phyloP scores from a whole-genome alignment of 2,888 invertebrate species.

The Heteromyza rotundicornis region DNA sequence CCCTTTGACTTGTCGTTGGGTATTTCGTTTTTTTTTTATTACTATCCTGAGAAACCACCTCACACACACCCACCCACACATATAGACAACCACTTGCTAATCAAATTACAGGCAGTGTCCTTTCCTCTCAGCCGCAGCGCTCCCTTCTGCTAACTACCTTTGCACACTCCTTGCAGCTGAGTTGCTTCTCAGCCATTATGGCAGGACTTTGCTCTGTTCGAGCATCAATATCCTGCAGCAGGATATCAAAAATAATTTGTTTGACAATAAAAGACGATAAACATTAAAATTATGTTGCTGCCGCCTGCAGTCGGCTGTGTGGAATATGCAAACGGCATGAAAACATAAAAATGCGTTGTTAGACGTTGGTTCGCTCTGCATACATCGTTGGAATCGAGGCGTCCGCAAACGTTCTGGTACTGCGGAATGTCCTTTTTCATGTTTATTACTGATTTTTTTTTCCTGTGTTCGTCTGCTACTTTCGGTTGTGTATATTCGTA shows the following conservation, averaged over 20 bases:
- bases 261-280: slow-evolving; percentile 62
- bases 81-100: slow-evolving; percentile 42
- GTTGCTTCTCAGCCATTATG: slow-evolving; percentile 44
- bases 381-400: slow-evolving; percentile 26
- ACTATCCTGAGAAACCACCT: slow-evolving; percentile 27
- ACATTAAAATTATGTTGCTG: slow-evolving; percentile 59
- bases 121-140: background rate
- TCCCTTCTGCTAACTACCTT: slow-evolving; percentile 15
- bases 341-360: slow-evolving; percentile 37
- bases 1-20: too few relatives aligned
- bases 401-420: too few relatives aligned
- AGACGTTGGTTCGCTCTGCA: slow-evolving; percentile 18
- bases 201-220: slow-evolving; percentile 19
- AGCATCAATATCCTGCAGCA: slow-evolving; percentile 53
- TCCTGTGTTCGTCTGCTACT: background rate
- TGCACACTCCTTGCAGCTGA: slow-evolving; percentile 55
- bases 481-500: background rate
- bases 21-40: background rate
- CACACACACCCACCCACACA: slow-evolving; percentile 14
- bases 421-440: slow-evolving; percentile 33
- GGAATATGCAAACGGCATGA: slow-evolving; percentile 27
- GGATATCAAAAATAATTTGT: slow-evolving; percentile 60
- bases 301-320: slow-evolving; percentile 7
- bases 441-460: slow-evolving; percentile 25
- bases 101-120: slow-evolving; percentile 44